These are phyloP conservation scores for Ctenosaura bakeri DNA, from an alignment of 2,797 vertebrate genomes.

Conservation along the genomic window DNA sequence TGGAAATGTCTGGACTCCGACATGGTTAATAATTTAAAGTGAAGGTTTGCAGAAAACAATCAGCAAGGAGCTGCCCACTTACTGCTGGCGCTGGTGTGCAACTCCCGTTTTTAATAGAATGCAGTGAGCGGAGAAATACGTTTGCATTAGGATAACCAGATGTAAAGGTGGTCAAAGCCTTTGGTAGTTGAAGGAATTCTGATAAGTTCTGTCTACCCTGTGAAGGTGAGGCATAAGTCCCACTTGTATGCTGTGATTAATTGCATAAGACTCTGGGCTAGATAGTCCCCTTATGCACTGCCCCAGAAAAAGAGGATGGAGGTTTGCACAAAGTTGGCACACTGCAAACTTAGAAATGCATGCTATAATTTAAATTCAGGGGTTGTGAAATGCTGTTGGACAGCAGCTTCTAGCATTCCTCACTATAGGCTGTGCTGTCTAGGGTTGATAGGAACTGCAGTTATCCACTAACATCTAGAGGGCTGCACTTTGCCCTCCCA, in stretches of 20 bases:
- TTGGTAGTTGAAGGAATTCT: neutral
- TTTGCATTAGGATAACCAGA: neutral
- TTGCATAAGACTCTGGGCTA: neutral
- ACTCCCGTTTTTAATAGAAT: neutral
- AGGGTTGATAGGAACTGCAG: no score
- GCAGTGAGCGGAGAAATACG: slow-evolving; percentile 9
- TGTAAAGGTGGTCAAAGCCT: neutral
- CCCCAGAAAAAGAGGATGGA: neutral
- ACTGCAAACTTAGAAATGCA: no score
- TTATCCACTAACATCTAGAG: no score
- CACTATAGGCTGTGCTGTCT: no score
- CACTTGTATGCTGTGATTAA: neutral
- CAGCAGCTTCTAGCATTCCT: no score
- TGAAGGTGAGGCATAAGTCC: neutral
- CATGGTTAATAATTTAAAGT: slow-evolving; percentile 41
- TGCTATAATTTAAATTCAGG: no score
- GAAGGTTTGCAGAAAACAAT: slow-evolving; percentile 42
- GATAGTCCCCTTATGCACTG: neutral
- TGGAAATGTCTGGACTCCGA: neutral
- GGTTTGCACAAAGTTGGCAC: neutral
- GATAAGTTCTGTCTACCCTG: neutral
- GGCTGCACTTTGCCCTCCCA: neutral
- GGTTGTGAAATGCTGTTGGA: no score
- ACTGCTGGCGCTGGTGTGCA: neutral
- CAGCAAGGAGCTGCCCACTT: neutral